Evolutionary conservation across 2,797 vertebrate genomes (phyloP).

Genomic region (Neosilurus hyrtlii): DNA sequence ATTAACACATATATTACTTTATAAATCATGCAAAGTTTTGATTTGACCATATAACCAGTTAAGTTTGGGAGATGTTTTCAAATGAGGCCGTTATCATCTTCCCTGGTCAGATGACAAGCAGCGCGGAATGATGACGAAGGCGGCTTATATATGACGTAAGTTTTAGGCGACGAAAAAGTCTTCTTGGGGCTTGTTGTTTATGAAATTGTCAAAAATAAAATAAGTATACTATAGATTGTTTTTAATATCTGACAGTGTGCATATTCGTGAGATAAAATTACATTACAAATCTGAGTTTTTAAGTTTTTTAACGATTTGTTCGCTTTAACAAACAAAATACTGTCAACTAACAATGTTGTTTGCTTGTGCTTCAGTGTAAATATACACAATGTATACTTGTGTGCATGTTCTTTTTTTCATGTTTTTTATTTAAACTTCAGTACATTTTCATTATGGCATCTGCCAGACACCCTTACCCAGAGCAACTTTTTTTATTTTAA

Average conservation of each 20-base stretch:
- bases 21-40: background rate
- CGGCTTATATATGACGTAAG: background rate
- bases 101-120: background rate
- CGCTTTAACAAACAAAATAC: background rate
- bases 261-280: background rate
- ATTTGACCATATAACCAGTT: background rate
- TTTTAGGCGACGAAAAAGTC: background rate
- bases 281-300: background rate
- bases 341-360: background rate
- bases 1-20: background rate
- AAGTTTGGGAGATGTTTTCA: background rate
- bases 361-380: background rate
- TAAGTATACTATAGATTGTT: background rate
- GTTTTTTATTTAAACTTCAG: background rate
- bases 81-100: background rate
- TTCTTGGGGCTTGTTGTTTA: too few relatives aligned
- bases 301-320: background rate
- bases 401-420: background rate
- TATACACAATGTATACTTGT: background rate
- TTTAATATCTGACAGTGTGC: background rate
- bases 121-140: conserved; percentile 28
- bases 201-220: too few relatives aligned
- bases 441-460: background rate
- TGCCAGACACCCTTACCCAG: too few relatives aligned
- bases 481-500: too few relatives aligned